Evolutionary conservation across 2,113 vertebrate species (phyloP), one percentile per base, ranked within the genome.

Genomic region (Echinops telfairi): DNA sequence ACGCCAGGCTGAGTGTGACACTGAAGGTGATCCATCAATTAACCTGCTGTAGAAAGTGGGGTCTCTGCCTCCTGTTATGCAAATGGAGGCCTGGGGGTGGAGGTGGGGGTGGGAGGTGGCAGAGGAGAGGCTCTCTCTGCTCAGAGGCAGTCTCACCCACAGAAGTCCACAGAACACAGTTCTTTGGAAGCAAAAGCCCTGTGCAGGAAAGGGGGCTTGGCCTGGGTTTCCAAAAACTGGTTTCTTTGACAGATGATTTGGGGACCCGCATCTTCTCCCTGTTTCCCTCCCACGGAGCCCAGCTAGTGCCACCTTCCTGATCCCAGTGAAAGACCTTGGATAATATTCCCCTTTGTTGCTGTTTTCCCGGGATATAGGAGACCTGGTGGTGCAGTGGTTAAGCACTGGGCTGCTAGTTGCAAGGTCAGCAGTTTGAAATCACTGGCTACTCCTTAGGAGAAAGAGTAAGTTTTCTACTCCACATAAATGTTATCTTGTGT

Each of bases 141-240:
- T 29, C 29, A 3, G 31, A 38, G 31, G 3, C 11, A 43, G 47
- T 75, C 82, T 33, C 66, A 7, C 60, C 23, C 36, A 38, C 14
- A 27, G 31, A 87, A 62, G 3, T 0, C 0, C 27, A 0, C 0
- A 2, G 40, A 71, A 84, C 40, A 23, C 1, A 33, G 10, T 77
- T 62, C 40, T 93, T 58, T 14, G 4, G 20, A 75, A 31, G 80
- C 0, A 0, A 0, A 36, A 73, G 2, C 16, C 22, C 33, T 15
- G 20, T 36, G 71, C 70, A 2, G 60, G 4, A 29, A 15, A 0
- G 0, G 10, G 25, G 33, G 9, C 83, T 25, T 0, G 0, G 38
- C 36, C 1, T 1, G 19, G 5, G 38, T 25, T 76, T 78, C 57
- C 33, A 57, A 57, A 66, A 77, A 14, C 5, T 40, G 22, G 29